Conservation (phyloP, 1,140 invertebrate species). For the Potamilus streckersoni region DNA sequence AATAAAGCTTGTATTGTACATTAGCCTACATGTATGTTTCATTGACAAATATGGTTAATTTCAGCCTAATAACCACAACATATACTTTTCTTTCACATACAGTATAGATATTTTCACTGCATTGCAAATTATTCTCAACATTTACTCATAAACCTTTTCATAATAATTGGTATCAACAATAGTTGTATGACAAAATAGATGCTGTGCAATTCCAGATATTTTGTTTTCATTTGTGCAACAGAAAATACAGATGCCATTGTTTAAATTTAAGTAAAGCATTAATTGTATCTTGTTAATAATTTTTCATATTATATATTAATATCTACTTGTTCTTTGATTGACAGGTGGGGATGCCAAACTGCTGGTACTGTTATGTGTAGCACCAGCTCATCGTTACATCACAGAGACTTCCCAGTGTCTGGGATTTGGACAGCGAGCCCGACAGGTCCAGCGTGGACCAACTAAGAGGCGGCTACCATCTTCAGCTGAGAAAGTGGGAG, state of each 20-base stretch:
- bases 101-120: too few relatives aligned
- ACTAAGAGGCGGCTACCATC: slow-evolving; percentile 58
- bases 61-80: too few relatives aligned
- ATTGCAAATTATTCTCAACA: too few relatives aligned
- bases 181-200: not conserved
- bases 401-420: slow-evolving; percentile 62
- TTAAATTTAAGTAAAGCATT: too few relatives aligned
- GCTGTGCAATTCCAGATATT: not conserved
- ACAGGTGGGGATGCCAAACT: slow-evolving; percentile 65
- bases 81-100: too few relatives aligned
- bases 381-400: slow-evolving; percentile 58
- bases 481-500: slow-evolving; percentile 51
- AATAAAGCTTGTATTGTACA: too few relatives aligned
- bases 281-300: not conserved
- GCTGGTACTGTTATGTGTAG: slow-evolving; percentile 60
- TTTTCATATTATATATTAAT: not conserved
- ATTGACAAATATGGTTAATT: too few relatives aligned
- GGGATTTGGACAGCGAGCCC: slow-evolving; percentile 60
- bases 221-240: not conserved
- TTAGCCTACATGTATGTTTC: too few relatives aligned
- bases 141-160: not conserved
- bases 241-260: too few relatives aligned
- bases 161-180: not conserved
- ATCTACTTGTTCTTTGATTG: slow-evolving; percentile 12
- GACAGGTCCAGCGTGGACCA: slow-evolving; percentile 62